phyloP scores from a whole-genome alignment of 2,113 vertebrate genomes.

The Saccopteryx bilineata region DNA sequence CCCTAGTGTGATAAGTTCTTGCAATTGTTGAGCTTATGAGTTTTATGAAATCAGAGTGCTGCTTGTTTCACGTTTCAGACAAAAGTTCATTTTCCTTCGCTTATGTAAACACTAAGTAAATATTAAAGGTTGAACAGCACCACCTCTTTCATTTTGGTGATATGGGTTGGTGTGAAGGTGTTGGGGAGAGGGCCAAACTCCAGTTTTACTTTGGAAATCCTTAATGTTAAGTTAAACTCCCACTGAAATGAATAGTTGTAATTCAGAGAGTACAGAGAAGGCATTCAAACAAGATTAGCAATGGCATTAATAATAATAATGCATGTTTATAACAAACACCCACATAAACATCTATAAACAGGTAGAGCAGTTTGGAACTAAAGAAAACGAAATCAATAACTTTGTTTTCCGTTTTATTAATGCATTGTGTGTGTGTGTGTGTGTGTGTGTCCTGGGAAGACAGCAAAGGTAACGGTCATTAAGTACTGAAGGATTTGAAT shows the following conservation, averaged over 20 bases:
- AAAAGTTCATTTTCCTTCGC: constrained; percentile 85
- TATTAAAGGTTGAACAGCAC: constrained; percentile 75
- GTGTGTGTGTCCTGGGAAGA: background rate
- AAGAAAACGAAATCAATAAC: constrained; percentile 54
- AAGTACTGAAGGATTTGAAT: constrained; percentile 79
- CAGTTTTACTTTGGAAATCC: constrained; percentile 39
- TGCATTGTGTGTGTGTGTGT: background rate
- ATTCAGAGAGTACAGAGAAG: constrained; percentile 49
- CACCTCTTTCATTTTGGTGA: constrained; percentile 56
- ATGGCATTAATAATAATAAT: constrained; percentile 53
- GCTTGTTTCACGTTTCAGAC: constrained; percentile 83
- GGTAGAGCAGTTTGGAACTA: constrained; percentile 10
- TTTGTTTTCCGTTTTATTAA: constrained; percentile 45
- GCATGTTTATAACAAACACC: constrained; percentile 52
- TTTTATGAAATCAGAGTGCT: constrained; percentile 86
- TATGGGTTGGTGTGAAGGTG: constrained; percentile 46
- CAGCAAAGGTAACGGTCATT: constrained; percentile 72
- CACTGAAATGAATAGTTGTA: background rate
- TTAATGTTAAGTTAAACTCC: constrained; percentile 53
- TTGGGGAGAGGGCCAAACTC: background rate
- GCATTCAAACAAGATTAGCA: constrained; percentile 51
- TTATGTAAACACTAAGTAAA: constrained; percentile 84
- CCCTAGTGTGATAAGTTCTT: constrained; percentile 79
- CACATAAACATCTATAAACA: constrained; percentile 10
- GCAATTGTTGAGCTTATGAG: constrained; percentile 61